Evolutionary conservation across 2,888 invertebrate species (phyloP), one percentile per base, ranked within the genome.

Genomic region (Portevinia maculata): DNA sequence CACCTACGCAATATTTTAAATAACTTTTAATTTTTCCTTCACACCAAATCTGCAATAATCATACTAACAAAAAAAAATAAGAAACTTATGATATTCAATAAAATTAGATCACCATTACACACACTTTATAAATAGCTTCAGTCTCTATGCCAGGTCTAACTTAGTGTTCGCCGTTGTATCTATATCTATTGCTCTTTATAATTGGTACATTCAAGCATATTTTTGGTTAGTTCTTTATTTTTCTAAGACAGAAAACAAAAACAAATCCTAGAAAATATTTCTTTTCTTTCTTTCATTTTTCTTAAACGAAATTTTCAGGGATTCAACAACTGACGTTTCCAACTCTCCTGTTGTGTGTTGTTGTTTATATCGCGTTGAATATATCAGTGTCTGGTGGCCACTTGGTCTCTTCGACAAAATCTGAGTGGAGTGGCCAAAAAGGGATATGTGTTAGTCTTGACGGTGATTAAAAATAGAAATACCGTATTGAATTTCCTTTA

Each of bases 381-480:
- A 65, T 73, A 79, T 74, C 67, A 55, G 74, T 79, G 67, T 78
- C 67, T 83, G 59, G 71, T 76, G 78, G 83, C 83, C 78, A 83
- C 83, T 83, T 78, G 83, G 81, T 69, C 46, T 76, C 79, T 64
- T 74, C 84, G 67, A 71, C 83, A 84, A 64, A 64, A 73, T 85
- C 85, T 83, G 78, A 79, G 84, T 76, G 64, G 19, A 79, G 83
- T 78, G 67, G 85, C 85, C 85, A 85, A 85, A 85, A 85, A 70
- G 85, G 86, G 85, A 84, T 86, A 81, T 86, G 85, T 79, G 83
- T 85, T 84, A 84, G 84, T 79, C 69, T 84, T 79, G 78, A 48
- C 79, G 79, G 65, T 78, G 76, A 69, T 79, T 84, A 84, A 46
- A 79, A 84, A 84, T 84, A 84, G 84, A 79, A 44, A 69, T 30